Evolutionary conservation across 2,113 vertebrate species (phyloP), one percentile per base, ranked within the genome.

Genomic region (Chloroceryle aenea): DNA sequence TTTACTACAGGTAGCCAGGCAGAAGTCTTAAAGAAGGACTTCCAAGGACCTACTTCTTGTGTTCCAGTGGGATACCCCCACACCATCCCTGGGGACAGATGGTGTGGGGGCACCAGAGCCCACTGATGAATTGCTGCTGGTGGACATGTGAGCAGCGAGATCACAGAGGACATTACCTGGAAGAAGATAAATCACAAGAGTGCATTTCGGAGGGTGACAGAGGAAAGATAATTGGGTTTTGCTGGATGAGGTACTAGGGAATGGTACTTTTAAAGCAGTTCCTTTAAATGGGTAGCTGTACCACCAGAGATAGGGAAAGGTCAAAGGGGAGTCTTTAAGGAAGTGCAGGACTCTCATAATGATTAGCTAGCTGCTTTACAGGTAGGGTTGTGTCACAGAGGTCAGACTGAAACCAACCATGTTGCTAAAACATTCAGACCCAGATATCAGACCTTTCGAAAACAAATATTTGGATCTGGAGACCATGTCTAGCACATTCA

Each of bases 61-160:
- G 66, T 10, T 43, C 52, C 58, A 25, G 29, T 1, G 34, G 43
- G 29, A 32, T 75, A 68, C 7, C 18, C 30, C 27, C 20, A 18
- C 10, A 9, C 8, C 18, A 29, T 19, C 56, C 56, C 4, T 48
- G 21, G 18, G 9, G 29, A 67, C 29, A 62, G 22, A 69, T 0
- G 2, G 4, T 3, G 2, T 1, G 4, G 27, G n/a, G 59, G 29
- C 30, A 83, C 5, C 36, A 61, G n/a, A 68, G 23, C 23, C 48
- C 67, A 38, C 5, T 4, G 21, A 9, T 0, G 0, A 36, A 50
- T 2, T 52, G n/a, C 63, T 0, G 0, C 19, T 30, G 30, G 32
- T 8, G 12, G 30, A 32, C 0, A 1, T 7, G 20, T 6, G 7
- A 77, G 56, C 61, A 62, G 56, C 22, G 32, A 63, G 25, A 81